phyloP scores from a whole-genome alignment of 2,797 vertebrate species.

The Distichodus sexfasciatus region DNA sequence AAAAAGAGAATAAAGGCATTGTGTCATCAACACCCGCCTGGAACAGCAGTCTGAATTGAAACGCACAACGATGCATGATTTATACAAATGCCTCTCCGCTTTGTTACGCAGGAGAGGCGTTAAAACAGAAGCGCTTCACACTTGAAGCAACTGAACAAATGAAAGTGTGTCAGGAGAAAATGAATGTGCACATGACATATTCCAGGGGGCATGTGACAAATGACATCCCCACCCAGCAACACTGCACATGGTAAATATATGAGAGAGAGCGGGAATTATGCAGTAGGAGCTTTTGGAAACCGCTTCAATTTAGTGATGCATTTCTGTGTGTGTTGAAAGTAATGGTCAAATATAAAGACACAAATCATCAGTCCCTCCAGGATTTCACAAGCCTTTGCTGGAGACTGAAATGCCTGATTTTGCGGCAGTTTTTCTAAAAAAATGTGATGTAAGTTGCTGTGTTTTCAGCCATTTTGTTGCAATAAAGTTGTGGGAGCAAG shows the following conservation, averaged over 20 bases:
- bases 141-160: constrained; percentile 57
- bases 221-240: constrained; percentile 51
- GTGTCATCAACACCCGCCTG: not conserved
- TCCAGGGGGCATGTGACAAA: constrained; percentile 61
- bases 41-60: constrained; percentile 43
- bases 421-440: no score
- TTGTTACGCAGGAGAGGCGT: constrained; percentile 54
- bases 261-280: constrained; percentile 23
- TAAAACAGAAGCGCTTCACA: constrained; percentile 56
- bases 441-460: no score
- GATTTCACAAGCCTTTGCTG: constrained; percentile 61
- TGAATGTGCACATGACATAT: constrained; percentile 56
- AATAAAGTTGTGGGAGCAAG: no score
- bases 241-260: constrained; percentile 61
- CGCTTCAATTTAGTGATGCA: constrained; percentile 1
- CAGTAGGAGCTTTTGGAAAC: not conserved
- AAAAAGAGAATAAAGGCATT: constrained; percentile 2
- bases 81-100: constrained; percentile 57
- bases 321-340: not conserved
- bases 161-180: constrained; percentile 57
- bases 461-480: no score
- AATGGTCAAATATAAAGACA: constrained; percentile 55
- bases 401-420: no score
- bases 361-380: constrained; percentile 60
- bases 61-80: constrained; percentile 51